phyloP scores from a whole-genome alignment of 2,113 vertebrate species.

The Gila orcuttii region DNA sequence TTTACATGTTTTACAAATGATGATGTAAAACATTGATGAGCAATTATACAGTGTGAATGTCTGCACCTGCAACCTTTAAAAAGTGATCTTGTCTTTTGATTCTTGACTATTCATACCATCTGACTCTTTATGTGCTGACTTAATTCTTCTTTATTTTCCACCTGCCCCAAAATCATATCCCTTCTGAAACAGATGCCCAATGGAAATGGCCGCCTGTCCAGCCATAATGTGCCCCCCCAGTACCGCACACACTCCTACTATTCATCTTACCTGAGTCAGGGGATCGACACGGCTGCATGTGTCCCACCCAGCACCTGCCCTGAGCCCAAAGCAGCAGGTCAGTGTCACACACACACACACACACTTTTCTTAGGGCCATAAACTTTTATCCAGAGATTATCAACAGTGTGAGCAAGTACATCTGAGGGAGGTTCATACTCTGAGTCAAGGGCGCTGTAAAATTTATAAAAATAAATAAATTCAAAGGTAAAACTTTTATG shows the following conservation, averaged over 20 bases:
- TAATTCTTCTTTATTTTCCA: constrained; percentile 23
- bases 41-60: not conserved
- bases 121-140: not conserved
- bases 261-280: constrained; percentile 87
- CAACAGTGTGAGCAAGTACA: constrained; percentile 67
- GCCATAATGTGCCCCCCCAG: constrained; percentile 82
- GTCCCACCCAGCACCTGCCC: constrained; percentile 78
- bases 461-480: constrained; percentile 61
- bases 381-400: constrained; percentile 73
- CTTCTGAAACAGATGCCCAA: constrained; percentile 80
- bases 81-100: not conserved
- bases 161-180: constrained; percentile 19
- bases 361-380: constrained; percentile 64
- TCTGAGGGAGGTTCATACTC: constrained; percentile 68
- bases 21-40: not conserved
- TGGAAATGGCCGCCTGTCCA: constrained; percentile 76
- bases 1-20: not conserved
- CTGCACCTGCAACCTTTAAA: not conserved
- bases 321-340: constrained; percentile 82
- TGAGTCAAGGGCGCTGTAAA: constrained; percentile 63
- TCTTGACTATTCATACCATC: not conserved
- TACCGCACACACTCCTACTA: constrained; percentile 94
- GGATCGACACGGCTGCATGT: constrained; percentile 72
- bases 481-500: constrained; percentile 64
- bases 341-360: constrained; percentile 62